A percentile compares a stretch with the other conserved stretches of the same genome.
Evolutionary conservation across 2,888 invertebrate species (phyloP).

Genomic region (Diarsia brunnea): DNA sequence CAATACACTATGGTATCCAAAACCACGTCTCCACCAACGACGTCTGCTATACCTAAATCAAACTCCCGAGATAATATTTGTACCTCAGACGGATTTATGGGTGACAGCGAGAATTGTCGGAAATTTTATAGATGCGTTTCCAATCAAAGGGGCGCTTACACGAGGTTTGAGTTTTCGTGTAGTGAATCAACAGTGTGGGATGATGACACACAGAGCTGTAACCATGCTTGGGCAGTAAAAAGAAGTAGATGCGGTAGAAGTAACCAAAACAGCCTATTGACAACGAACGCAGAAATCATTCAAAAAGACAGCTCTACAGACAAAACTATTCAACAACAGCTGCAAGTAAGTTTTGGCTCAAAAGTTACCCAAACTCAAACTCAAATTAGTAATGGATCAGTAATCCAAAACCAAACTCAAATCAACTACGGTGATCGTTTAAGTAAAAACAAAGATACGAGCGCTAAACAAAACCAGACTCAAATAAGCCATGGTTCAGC

Average conservation of each 20-base stretch:
- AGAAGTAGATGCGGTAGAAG: constrained; percentile 80
- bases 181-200: constrained; percentile 95
- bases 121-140: constrained; percentile 95
- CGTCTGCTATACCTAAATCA: constrained; percentile 22
- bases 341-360: constrained; percentile 75
- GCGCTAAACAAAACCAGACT: constrained; percentile 75
- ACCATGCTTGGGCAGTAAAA: constrained; percentile 92
- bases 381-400: constrained; percentile 73
- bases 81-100: constrained; percentile 93
- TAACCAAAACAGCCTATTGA: constrained; percentile 48
- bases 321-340: constrained; percentile 71
- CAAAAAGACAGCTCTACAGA: constrained; percentile 47
- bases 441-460: constrained; percentile 54
- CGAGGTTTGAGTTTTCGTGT: constrained; percentile 94
- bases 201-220: constrained; percentile 92
- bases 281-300: constrained; percentile 19
- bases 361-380: constrained; percentile 76
- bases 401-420: constrained; percentile 79
- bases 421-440: constrained; percentile 72
- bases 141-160: constrained; percentile 91
- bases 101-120: constrained; percentile 93
- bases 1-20: constrained; percentile 17
- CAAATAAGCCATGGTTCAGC: constrained; percentile 75
- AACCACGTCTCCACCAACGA: constrained; percentile 49
- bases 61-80: constrained; percentile 82